Evolutionary conservation across 2,797 vertebrate genomes (phyloP).

Genomic region (Psittacula derbiana): DNA sequence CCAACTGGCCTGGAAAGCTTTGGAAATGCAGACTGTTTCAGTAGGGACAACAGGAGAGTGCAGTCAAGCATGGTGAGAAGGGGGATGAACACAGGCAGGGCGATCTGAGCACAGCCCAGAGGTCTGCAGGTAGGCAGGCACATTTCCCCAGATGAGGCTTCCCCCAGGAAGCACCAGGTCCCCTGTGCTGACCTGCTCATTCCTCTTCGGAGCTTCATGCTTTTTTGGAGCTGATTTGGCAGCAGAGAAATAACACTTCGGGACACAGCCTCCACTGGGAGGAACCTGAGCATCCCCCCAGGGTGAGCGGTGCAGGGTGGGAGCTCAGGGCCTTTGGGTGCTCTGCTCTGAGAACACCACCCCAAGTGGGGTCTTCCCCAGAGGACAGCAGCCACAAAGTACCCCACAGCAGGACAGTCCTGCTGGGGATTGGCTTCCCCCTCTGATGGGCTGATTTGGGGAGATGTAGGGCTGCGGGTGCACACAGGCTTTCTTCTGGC

Average conservation of each 20-base stretch:
- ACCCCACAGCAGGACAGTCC: not conserved
- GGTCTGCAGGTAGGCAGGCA: not conserved
- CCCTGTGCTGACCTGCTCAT: not conserved
- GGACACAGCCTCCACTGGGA: fast-evolving
- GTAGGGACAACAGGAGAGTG: not conserved
- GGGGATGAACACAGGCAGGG: not conserved
- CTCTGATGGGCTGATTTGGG: fast-evolving
- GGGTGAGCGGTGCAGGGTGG: not conserved
- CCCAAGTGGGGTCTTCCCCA: not conserved
- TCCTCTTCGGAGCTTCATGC: not conserved
- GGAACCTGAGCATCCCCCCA: not conserved
- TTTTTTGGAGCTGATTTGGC: not conserved
- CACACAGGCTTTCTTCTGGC: not conserved
- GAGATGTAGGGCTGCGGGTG: not conserved
- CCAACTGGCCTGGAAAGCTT: not conserved
- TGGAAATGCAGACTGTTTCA: not conserved
- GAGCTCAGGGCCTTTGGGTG: not conserved
- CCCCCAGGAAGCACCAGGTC: fast-evolving
- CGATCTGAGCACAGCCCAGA: not conserved
- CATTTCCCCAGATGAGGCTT: fast-evolving
- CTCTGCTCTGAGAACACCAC: not conserved
- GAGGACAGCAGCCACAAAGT: not conserved
- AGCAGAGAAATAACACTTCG: not conserved
- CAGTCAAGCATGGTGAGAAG: not conserved
- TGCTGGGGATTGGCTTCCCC: not conserved